Base-by-base conservation (phyloP, 2,888 invertebrate species). In the Dione vanillae region DNA sequence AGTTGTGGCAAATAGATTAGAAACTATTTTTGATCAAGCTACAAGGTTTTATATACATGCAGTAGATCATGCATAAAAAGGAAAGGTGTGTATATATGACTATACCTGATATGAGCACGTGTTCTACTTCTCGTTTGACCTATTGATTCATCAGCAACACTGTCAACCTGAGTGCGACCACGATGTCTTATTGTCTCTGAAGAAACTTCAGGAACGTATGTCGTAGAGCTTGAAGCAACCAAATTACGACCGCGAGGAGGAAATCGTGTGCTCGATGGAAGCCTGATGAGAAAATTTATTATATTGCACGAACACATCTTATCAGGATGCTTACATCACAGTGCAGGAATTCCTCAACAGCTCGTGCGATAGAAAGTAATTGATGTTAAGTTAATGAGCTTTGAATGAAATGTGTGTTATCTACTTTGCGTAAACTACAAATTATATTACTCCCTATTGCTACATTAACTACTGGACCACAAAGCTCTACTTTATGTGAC, bases 221-320 rank as follows among this genome's bases (percentile, higher is more conserved):
- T 79, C 69, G 94, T 94, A 51, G 95, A 94, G 27, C 94, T 94
- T 76, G 91, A 92, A 68, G 87, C 79, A 19, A 83, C 86, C 65
- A 92, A 78, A 89, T 85, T 87, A 87, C 95, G 91, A 77, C 95
- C 95, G 71, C 96, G 95, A 56, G 96, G 96, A 73, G 97, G 97
- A 86, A 97, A 97, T 75, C 97, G 95, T n/a, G 97, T 97, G 81
- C 96, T 97, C n/a, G 95, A 95, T 1, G 97, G 97, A 75, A 97
- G 88, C 77, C 97, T 93, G 76, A 82, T 83, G 78, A 85, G 76
- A 75, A 76, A 77, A 74, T 70, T 70, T 49, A 62, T 65, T 67
- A 70, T 71, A 70, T 69, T 74, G 69, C 75, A 76, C 72, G 76
- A 74, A 77, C 73, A 79, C 69, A 78, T 76, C 70, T 72, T 74